Evolutionary conservation across 2,888 invertebrate species (phyloP), one percentile per base, ranked within the genome.

Genomic region (Perizoma affinitatum): DNA sequence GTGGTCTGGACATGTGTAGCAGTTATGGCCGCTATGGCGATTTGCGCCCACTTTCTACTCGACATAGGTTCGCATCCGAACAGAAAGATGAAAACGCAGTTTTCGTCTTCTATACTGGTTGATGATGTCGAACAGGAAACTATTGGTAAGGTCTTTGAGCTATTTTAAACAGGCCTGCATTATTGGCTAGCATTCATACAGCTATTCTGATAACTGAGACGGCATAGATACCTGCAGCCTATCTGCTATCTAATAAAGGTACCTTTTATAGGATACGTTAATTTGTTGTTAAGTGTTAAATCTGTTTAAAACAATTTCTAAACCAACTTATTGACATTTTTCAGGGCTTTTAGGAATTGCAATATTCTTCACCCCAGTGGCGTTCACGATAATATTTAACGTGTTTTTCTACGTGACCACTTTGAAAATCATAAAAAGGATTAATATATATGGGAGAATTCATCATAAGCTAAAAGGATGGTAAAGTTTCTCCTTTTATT

Each of bases 391-490:
- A 67, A 82, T 97, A 60, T 93, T 96, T 66, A 95, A 97, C 80
- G 88, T 97, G 61, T 96, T 96, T 81, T 97, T 97, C 78, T 96
- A 96, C 76, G 93, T 95, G 7, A 96, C 96, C 11, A 97, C 97
- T 33, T 89, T 96, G 36, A 95, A 96, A 82, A 94, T 96, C 35
- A 96, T 97, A 58, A 96, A 95, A 76, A 93, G 96, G 68, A 96
- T 97, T 90, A 95, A 96, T 76, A 96, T 96, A 4, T 97, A 97
- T 80, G 97, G 97, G 48, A 93, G 97, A 70, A 97, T 97, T 74
- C 97, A 97, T 76, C 96, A 97, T 75, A 97, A 97, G 87, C 91
- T 97, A 65, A 96, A 96, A 83, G 96, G 96, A 85, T 96, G 95
- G 96, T 96, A 86, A 76, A 22, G 22, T 22, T 22, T 22, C 22